Conservation (phyloP, 2,797 vertebrate genomes). For the Anniella stebbinsi region DNA sequence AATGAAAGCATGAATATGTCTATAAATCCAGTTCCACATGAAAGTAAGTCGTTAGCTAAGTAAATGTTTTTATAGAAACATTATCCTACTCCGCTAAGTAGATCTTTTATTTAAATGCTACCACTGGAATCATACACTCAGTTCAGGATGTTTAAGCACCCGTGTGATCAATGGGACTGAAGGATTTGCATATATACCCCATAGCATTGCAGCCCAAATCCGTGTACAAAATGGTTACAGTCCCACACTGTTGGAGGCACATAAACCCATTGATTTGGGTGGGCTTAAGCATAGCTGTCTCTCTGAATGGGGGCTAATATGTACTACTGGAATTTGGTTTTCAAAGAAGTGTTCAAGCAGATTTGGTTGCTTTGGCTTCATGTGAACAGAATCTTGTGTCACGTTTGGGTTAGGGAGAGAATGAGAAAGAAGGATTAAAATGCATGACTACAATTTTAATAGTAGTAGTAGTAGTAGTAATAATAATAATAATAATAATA, state of each 20-base stretch:
- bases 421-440: conserved; percentile 38
- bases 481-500: conserved; percentile 13
- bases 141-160: conserved; percentile 19
- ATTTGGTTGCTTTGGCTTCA: conserved; percentile 46
- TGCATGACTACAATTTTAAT: conserved; percentile 44
- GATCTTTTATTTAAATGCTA: conserved; percentile 37
- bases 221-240: not conserved
- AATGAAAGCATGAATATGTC: conserved; percentile 9
- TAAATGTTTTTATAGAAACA: conserved; percentile 21
- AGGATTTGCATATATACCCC: not conserved
- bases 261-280: not conserved
- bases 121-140: conserved; percentile 6
- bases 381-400: conserved; percentile 54
- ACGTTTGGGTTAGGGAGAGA: conserved; percentile 51
- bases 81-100: conserved; percentile 13
- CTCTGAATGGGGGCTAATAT: conserved; percentile 21
- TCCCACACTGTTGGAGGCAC: not conserved
- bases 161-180: not conserved
- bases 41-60: not conserved
- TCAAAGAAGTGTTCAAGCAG: conserved; percentile 38
- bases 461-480: not conserved
- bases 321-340: conserved; percentile 43
- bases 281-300: not conserved
- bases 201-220: not conserved
- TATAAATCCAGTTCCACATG: conserved; percentile 21